Base-by-base conservation (phyloP, 2,797 vertebrate genomes). In the Argya squamiceps region DNA sequence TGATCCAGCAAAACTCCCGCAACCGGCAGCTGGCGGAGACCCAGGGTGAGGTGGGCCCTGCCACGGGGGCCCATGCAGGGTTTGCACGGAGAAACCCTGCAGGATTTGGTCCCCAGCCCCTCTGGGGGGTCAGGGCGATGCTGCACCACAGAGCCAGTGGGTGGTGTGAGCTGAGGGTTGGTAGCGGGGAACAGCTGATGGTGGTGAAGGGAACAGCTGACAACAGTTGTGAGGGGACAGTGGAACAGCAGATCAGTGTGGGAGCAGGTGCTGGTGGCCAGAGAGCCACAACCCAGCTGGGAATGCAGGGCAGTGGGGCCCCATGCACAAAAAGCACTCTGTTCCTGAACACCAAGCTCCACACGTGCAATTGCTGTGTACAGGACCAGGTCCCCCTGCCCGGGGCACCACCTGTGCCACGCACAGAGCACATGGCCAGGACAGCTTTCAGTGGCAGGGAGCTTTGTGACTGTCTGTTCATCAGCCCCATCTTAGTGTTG, bases 1-100 rank as follows among this genome's bases (percentile, higher is more conserved):
- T 95, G 73, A 97, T 97, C 93, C 98, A 98, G 92, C 98, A 98
- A 19, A 98, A 90, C 92, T 95, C 96, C 65, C 94, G 94, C 85
- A 97, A 96, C 93, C 97, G 98, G 82, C 97, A 92, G 94, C 78
- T 95, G 88, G 87, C 69, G 0, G 97, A 98, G 41, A 96, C 92
- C 53, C 96, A 96, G 92, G 96, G 97, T 77, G 96, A 97, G 65
- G 90, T 79, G 95, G 92, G 88, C 87, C 69, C 88, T 78, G 80
- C 75, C 5, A 0, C 67, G 1, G 2, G 74, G 49, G 39, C 29
- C 64, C 2, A 0, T 0, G 7, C 0, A 2, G 73, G 62, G 49
- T 9, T 8, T 36, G 87, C 36, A 18, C 0, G 0, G 39, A 62
- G 37, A 1, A 2, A 26, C 17, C 32, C 17, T 10, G 59, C 0